Evolutionary conservation across 2,888 invertebrate species (phyloP).

Genomic region (Ennomos quercinarius): DNA sequence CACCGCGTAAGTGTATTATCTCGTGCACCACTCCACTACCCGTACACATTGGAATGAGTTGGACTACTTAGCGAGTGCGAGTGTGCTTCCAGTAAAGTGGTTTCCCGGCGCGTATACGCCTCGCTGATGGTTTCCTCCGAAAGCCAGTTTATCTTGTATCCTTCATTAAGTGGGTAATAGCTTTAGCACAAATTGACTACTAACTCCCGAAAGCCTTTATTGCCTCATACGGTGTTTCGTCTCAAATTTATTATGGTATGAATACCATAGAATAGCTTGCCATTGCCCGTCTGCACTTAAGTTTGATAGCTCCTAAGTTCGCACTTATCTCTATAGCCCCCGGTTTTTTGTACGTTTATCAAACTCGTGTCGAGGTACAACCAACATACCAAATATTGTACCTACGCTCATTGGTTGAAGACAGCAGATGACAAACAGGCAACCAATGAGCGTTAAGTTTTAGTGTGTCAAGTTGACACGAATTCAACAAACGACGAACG

Average conservation of each 20-base stretch:
- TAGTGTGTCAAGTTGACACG: too few species aligned
- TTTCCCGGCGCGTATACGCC: conserved; percentile 64
- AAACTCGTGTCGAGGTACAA: too few species aligned
- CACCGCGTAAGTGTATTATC: conserved; percentile 69
- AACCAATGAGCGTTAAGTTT: too few species aligned
- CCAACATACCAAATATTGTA: too few species aligned
- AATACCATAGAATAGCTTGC: neutral
- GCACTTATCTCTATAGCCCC: too few species aligned
- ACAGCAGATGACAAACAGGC: too few species aligned
- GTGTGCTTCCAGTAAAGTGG: conserved; percentile 64
- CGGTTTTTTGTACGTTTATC: too few species aligned
- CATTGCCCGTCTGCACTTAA: too few species aligned
- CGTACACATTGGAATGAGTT: conserved; percentile 64
- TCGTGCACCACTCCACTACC: conserved; percentile 56
- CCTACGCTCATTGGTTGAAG: too few species aligned
- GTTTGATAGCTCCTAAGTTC: too few species aligned
- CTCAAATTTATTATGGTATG: conserved; percentile 52
- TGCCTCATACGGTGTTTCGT: conserved; percentile 43
- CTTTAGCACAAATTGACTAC: conserved; percentile 59
- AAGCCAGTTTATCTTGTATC: conserved; percentile 69
- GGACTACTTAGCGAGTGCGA: conserved; percentile 66
- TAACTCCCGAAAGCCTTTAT: conserved; percentile 49
- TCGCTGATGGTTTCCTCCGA: conserved; percentile 65
- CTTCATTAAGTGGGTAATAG: conserved; percentile 68
- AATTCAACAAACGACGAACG: too few species aligned